Conservation (phyloP, 2,113 vertebrate species). For the Myotis yumanensis region DNA sequence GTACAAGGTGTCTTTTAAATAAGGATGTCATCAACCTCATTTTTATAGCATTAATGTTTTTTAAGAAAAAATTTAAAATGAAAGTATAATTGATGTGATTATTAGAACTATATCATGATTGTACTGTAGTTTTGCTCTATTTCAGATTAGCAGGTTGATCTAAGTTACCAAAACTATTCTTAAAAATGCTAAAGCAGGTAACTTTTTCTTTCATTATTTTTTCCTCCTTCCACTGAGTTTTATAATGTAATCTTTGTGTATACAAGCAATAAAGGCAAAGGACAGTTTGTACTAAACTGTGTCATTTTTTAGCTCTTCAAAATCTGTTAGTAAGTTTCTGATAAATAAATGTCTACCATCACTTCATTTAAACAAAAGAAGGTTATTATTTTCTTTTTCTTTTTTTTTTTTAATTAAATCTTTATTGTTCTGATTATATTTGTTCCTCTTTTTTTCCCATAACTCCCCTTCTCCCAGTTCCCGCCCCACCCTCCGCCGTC, state of each 20-base stretch:
- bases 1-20: slow-evolving; percentile 55
- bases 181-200: slow-evolving; percentile 69
- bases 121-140: slow-evolving; percentile 50
- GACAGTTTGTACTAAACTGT: slow-evolving; percentile 61
- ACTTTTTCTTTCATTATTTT: slow-evolving; percentile 69
- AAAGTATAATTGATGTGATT: slow-evolving; percentile 55
- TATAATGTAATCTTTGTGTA: slow-evolving; percentile 64
- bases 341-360: slow-evolving; percentile 66
- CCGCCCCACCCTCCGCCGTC: too few species aligned
- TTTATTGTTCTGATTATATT: too few species aligned
- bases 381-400: slow-evolving; percentile 76
- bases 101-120: slow-evolving; percentile 56
- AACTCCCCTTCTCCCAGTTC: too few species aligned
- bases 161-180: slow-evolving; percentile 58
- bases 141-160: slow-evolving; percentile 71
- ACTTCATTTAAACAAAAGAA: slow-evolving; percentile 79
- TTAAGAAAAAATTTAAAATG: slow-evolving; percentile 67
- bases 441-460: too few species aligned
- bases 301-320: slow-evolving; percentile 73
- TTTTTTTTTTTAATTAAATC: too few species aligned
- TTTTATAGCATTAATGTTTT: slow-evolving; percentile 71
- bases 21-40: slow-evolving; percentile 53
- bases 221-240: slow-evolving; percentile 58
- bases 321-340: slow-evolving; percentile 59
- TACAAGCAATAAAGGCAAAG: slow-evolving; percentile 68